phyloP scores from a whole-genome alignment of 1,140 invertebrate genomes.

The Drosophila pandora region DNA sequence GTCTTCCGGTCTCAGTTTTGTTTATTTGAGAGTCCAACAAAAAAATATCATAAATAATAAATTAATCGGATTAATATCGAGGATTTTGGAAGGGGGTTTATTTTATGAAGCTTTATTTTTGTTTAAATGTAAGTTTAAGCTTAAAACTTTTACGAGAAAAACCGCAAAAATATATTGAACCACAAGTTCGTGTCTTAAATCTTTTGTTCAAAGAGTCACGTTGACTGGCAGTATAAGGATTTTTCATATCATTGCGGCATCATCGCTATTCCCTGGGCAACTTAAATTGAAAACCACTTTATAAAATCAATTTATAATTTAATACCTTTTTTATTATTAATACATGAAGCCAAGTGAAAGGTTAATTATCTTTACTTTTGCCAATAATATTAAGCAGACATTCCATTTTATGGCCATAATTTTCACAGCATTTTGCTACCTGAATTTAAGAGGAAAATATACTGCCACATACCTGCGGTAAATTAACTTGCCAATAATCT shows the following conservation, averaged over 20 bases:
- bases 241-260: background rate
- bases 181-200: conserved; percentile 49
- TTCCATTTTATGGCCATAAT: conserved; percentile 27
- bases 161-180: background rate
- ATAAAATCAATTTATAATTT: conserved; percentile 21
- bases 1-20: conserved; percentile 1
- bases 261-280: background rate
- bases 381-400: conserved; percentile 28
- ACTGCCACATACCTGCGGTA: conserved; percentile 1
- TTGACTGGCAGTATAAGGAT: background rate
- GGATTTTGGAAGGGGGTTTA: background rate
- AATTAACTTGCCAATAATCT: conserved; percentile 43
- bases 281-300: background rate
- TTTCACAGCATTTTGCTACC: conserved; percentile 17
- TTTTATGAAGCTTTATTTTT: too few species aligned
- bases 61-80: conserved; percentile 32
- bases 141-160: background rate
- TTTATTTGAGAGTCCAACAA: background rate
- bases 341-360: conserved; percentile 25
- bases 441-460: conserved; percentile 16
- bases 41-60: conserved; percentile 16
- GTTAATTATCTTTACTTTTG: conserved; percentile 37
- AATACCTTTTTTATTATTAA: conserved; percentile 36
- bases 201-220: conserved; percentile 21
- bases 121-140: too few species aligned